Base-by-base conservation (phyloP, 30 jellyfish, hydroid and myxozoan species). In the Cassiopea xamachana region DNA sequence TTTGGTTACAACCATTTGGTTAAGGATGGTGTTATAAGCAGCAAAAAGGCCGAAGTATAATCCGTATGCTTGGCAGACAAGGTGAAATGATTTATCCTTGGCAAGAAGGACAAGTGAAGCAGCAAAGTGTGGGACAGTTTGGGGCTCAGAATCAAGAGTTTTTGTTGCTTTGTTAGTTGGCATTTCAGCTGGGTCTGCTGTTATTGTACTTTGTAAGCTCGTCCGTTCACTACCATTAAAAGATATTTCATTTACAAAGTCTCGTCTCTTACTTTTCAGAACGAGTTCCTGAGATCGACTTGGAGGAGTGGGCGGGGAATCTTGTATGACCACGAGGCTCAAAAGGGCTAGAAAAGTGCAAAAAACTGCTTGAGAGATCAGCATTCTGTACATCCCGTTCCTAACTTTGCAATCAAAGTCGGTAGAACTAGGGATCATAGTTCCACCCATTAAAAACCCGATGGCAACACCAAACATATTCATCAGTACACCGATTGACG, bases 391-490 rank as follows among this genome's bases (percentile, higher is more conserved):
- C 98, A 94, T 94, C 19, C 98, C 97, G 58, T 27, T 27, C 50
- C 89, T 74, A 5, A 94, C 98, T 46, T 51, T 88, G 48, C 87
- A 77, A 48, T 90, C 97, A 91, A 86, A 82, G 80, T 94, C 90
- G 1, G 45, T 48, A 1, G 93, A 45, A 84, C 87, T 86, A 5
- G 98, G 98, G 47, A 94, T 96, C 91, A 94, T 90, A 1, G 98
- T 94, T 17, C 97, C 98, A 14, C 97, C 97, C 98, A 94, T 90
- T 48, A 96, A 79, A 71, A 91, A 96, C 15, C 99, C 99, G 19
- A 96, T 60, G 8, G 99, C 97, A 19, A 91, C 98, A 1, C 99
- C 99, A 49, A 96, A 70, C 94, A 96, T 89, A 69, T 91, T 91
- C 99, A 96, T 96, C 58, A 96, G 85, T 1, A 91, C 95, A 1